A percentile compares a stretch with the other conserved stretches of the same genome.
Conservation (phyloP, 64 coral and sea anemone species). For the Stichodactyla helianthus region DNA sequence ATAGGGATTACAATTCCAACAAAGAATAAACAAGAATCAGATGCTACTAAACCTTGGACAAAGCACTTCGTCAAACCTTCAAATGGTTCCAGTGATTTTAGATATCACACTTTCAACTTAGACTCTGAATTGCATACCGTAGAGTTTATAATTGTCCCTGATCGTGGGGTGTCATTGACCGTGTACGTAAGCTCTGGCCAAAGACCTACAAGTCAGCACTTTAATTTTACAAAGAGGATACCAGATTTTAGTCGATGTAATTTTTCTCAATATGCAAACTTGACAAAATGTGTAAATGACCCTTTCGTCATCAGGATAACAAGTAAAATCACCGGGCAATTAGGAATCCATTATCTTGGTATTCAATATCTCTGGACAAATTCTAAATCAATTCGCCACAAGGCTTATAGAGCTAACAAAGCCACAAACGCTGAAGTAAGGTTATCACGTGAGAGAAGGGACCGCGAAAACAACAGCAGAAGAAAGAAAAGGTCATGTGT, state of each 20-base stretch:
- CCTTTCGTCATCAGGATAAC: constrained; percentile 7
- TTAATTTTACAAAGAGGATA: constrained; percentile 11
- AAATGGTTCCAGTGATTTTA: neutral
- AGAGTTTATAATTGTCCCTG: constrained; percentile 19
- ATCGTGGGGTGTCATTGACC: neutral
- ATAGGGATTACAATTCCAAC: neutral
- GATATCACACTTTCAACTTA: constrained; percentile 32
- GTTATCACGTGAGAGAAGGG: neutral
- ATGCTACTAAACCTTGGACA: neutral
- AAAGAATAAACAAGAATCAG: neutral
- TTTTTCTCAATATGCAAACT: neutral
- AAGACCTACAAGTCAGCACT: constrained; percentile 25
- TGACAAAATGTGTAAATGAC: neutral
- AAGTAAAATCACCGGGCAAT: constrained; percentile 27
- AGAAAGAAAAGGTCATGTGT: constrained; percentile 65
- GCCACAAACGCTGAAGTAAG: neutral
- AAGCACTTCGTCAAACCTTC: constrained; percentile 4
- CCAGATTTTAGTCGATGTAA: neutral
- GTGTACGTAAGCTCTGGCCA: constrained; percentile 14
- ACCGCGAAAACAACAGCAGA: constrained; percentile 21
- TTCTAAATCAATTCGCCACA: neutral
- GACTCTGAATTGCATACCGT: constrained; percentile 13
- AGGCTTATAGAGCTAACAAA: neutral
- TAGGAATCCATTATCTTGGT: constrained; percentile 47
- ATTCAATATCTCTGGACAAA: constrained; percentile 13